Conservation (phyloP, 2,113 vertebrate species). For the Lycaon pictus region DNA sequence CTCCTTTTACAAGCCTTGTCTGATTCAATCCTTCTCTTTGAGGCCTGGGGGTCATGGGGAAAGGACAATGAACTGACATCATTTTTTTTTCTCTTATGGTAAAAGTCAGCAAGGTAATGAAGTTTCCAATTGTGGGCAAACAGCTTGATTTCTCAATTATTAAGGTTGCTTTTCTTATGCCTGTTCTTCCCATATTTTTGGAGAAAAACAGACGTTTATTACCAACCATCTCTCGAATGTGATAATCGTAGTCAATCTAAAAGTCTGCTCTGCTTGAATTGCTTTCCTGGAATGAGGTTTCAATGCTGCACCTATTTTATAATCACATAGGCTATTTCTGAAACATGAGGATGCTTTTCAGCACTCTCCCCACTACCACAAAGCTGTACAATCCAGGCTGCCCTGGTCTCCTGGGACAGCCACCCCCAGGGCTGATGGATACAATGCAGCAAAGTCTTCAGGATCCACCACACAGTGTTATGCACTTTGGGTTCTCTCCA, state of each 20-base stretch:
- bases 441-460: background rate
- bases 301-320: slow-evolving; percentile 64
- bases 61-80: background rate
- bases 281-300: slow-evolving; percentile 81
- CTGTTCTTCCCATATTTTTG: slow-evolving; percentile 64
- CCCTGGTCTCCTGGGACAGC: slow-evolving; percentile 9
- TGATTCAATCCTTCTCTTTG: background rate
- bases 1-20: background rate
- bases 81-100: slow-evolving; percentile 41
- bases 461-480: background rate
- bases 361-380: background rate
- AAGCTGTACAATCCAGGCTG: background rate
- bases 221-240: slow-evolving; percentile 66
- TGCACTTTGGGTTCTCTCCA: background rate
- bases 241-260: slow-evolving; percentile 78
- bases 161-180: slow-evolving; percentile 73
- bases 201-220: slow-evolving; percentile 79
- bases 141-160: slow-evolving; percentile 76
- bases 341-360: background rate
- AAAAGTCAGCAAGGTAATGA: slow-evolving; percentile 73
- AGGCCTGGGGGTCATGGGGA: background rate
- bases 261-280: slow-evolving; percentile 74
- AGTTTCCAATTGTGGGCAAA: slow-evolving; percentile 72
- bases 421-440: background rate
- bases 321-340: slow-evolving; percentile 71